Evolutionary conservation across 2,113 vertebrate species (phyloP), one percentile per base, ranked within the genome.

Genomic region (Nothobranchius furzeri): DNA sequence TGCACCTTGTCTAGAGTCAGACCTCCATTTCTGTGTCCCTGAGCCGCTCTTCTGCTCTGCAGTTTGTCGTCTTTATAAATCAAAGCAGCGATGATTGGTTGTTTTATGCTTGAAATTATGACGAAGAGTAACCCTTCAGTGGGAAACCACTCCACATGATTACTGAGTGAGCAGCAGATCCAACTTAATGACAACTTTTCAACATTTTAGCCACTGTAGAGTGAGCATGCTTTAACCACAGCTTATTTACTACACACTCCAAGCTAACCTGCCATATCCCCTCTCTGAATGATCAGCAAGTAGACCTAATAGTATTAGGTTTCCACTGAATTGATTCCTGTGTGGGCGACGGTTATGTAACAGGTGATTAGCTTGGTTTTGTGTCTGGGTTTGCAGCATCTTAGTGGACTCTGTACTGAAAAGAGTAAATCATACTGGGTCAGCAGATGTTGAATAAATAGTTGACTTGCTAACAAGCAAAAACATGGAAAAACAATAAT

Each of bases 331-430:
- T 75, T 64, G 69, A 80, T 76, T 79, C 36, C 20, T 81, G 67
- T 24, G 72, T 68, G 64, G 50, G 73, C 53, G 60, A 62, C 55
- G 40, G 15, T 84, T 79, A 73, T 62, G 54, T 58, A 85, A 83
- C 68, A 79, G 25, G 66, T 56, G 56, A 64, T 58, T 47, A 58
- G 67, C 47, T 64, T 25, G 36, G 45, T 35, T 67, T 57, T 68
- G 37, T 65, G 35, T 77, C 4, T 70, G 67, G 64, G 54, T 66
- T 52, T 36, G 48, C 61, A 52, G 24, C 49, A 64, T 64, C 45
- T 59, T 61, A 49, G 56, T 82, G 80, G 78, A 83, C 79, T 81
- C 47, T 79, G 80, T 40, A 51, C 70, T 7, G 2, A 13, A 50
- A 51, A 72, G 64, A 70, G 49, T 73, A 43, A 73, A 72, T 67